phyloP scores from a whole-genome alignment of 2,888 invertebrate species.

The Apamea epomidion region DNA sequence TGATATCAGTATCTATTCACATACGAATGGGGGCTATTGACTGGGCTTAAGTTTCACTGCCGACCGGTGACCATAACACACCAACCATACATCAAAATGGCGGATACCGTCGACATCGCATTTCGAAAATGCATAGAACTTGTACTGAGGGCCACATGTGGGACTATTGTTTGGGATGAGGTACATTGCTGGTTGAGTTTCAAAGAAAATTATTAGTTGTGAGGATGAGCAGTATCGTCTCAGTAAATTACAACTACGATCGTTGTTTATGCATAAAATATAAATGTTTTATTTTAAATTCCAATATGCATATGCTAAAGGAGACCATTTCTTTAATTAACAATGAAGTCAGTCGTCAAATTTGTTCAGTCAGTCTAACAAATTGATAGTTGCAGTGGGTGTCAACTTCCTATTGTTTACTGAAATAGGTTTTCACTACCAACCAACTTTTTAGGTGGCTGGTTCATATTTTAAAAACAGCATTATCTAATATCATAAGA shows the following conservation, averaged over 20 bases:
- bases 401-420: too few relatives aligned
- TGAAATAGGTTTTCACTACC: background rate
- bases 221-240: background rate
- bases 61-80: conserved; percentile 59
- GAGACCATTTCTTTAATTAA: background rate
- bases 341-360: background rate
- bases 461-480: background rate
- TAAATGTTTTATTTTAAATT: background rate
- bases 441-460: background rate
- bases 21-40: conserved; percentile 55
- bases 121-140: conserved; percentile 53
- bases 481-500: background rate
- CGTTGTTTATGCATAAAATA: background rate
- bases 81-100: conserved; percentile 64
- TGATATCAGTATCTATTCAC: conserved; percentile 51
- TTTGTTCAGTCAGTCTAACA: background rate
- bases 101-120: conserved; percentile 53
- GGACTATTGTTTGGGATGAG: background rate
- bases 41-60: conserved; percentile 60
- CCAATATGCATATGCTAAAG: background rate
- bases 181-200: conserved; percentile 43
- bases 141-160: conserved; percentile 8
- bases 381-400: background rate
- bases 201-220: background rate
- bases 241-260: background rate